phyloP scores from a whole-genome alignment of 1,140 invertebrate species.

The Psilanteris sp. region DNA sequence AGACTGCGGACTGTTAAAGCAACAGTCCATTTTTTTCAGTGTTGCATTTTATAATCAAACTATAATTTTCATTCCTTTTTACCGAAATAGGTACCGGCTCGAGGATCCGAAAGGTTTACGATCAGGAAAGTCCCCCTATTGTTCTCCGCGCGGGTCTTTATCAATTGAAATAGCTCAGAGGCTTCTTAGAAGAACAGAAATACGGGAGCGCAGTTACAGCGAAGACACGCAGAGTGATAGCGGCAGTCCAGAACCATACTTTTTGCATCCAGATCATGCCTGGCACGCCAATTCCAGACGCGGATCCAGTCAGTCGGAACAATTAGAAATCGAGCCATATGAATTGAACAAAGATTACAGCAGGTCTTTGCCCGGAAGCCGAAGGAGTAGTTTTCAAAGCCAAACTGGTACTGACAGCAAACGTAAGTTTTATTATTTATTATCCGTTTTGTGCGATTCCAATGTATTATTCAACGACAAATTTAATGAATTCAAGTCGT shows the following conservation, averaged over 20 bases:
- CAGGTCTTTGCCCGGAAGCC: slow-evolving; percentile 89
- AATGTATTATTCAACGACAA: too few relatives aligned
- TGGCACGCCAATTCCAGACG: slow-evolving; percentile 87
- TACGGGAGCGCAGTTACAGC: slow-evolving; percentile 77
- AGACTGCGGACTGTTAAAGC: too few relatives aligned
- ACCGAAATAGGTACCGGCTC: slow-evolving; percentile 88
- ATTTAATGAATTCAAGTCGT: too few relatives aligned
- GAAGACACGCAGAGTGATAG: slow-evolving; percentile 78
- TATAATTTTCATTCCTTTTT: too few relatives aligned
- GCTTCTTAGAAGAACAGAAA: slow-evolving; percentile 81
- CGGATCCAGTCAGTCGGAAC: slow-evolving; percentile 91
- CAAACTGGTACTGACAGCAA: slow-evolving; percentile 76
- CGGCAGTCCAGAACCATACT: slow-evolving; percentile 80
- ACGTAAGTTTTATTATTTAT: slow-evolving; percentile 68
- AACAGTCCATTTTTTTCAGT: too few relatives aligned
- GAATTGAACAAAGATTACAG: slow-evolving; percentile 92
- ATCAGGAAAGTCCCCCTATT: slow-evolving; percentile 84
- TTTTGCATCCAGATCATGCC: slow-evolving; percentile 91
- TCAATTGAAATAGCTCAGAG: slow-evolving; percentile 82
- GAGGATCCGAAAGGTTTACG: slow-evolving; percentile 87
- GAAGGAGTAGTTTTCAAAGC: slow-evolving; percentile 89
- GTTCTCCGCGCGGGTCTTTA: slow-evolving; percentile 89
- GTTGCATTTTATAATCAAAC: too few relatives aligned
- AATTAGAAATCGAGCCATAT: slow-evolving; percentile 90
- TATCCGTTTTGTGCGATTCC: too few relatives aligned